Base-by-base conservation (phyloP, 2,797 vertebrate genomes). In the Gallinago solitaria region DNA sequence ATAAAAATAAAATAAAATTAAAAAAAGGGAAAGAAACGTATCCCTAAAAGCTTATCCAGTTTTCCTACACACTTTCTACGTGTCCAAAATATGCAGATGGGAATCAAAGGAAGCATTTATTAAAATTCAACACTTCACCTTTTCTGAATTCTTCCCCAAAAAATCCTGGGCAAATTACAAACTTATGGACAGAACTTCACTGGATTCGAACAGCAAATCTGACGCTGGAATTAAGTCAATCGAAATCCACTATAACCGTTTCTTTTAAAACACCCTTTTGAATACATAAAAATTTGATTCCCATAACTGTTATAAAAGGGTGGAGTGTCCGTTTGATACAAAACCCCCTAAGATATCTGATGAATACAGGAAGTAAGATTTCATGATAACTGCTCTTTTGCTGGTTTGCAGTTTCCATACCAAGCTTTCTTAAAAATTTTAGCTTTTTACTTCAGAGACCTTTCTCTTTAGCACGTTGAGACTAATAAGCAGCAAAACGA, bases 351-450 rank as follows among this genome's bases (percentile, higher is more conserved):
- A 77, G 90, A 24, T 87, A 87, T 19, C 92, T 94, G 94, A 41
- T 53, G 87, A 81, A 21, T 61, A 37, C 95, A 97, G 97, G 96
- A 96, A 97, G 86, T 27, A 18, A 95, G 92, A 95, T 94, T 9
- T 53, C n/a, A 9, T 4, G 91, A 94, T 87, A 96, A 67, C 13
- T 3, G 12, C 14, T 91, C 61, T 43, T 67, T 47, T 48, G 67
- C 75, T 1, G 16, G 35, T 80, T 67, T 51, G 89, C 94, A 95
- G 50, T 90, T 97, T 96, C 93, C 94, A 95, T 5, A 37, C 11
- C 4, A 11, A 75, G 30, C 75, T n/a, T 39, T 54, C 68, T 89
- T 8, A 33, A 1, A 4, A 5, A 91, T 32, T 73, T 53, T 8
- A 35, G 35, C 59, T 41, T 53, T 16, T 27, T 4, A 19, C 50